phyloP scores from a whole-genome alignment of 2,113 vertebrate species.

The Pithys albifrons region DNA sequence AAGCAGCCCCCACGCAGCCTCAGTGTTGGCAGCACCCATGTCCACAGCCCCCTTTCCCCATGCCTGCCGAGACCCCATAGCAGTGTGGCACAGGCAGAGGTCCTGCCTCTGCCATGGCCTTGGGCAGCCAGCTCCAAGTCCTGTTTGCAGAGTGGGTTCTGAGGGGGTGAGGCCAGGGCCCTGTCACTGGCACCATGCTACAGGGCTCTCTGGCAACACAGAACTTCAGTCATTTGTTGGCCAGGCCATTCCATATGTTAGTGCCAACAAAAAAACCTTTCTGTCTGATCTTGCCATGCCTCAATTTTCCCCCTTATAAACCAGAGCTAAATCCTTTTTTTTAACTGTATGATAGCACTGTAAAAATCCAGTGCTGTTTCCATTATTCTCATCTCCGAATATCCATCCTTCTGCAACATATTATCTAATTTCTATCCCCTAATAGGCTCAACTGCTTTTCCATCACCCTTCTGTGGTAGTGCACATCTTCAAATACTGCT shows the following conservation, averaged over 20 bases:
- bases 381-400: background rate
- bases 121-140: rapidly evolving
- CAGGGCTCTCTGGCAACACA: background rate
- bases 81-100: rapidly evolving
- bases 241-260: background rate
- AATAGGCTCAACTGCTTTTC: background rate
- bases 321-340: background rate
- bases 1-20: background rate
- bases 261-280: background rate
- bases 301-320: background rate
- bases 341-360: background rate
- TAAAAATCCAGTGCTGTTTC: background rate
- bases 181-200: rapidly evolving
- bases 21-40: rapidly evolving
- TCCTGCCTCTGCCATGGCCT: rapidly evolving
- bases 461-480: background rate
- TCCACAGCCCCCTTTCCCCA: background rate
- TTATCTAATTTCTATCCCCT: background rate
- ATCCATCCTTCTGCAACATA: background rate
- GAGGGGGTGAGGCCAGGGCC: background rate
- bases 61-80: rapidly evolving
- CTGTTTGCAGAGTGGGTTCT: rapidly evolving
- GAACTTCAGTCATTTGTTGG: background rate
- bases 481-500: background rate
- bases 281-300: background rate